Conservation (phyloP, 2,797 vertebrate species). For the Neosilurus mollespiculum region DNA sequence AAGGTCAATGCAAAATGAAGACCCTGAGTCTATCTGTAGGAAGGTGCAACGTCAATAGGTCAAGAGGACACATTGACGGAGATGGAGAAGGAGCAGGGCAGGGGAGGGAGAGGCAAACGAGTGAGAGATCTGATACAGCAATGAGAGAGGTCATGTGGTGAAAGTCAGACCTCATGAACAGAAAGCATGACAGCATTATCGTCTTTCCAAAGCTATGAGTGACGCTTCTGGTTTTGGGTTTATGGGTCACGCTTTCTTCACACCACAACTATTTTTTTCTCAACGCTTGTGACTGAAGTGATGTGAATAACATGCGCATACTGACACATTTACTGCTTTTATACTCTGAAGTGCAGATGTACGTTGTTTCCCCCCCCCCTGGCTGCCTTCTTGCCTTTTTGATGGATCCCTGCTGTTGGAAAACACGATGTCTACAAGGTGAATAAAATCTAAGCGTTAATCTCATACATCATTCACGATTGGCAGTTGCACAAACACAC, state of each 20-base stretch:
- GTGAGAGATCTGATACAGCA: constrained; percentile 54
- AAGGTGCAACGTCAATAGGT: constrained; percentile 51
- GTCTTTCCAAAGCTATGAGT: constrained; percentile 42
- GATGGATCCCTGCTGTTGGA: neutral
- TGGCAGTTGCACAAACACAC: constrained; percentile 32
- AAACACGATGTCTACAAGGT: neutral
- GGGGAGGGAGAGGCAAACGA: constrained; percentile 22
- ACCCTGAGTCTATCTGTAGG: constrained; percentile 43
- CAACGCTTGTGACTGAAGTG: neutral
- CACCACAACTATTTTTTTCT: constrained; percentile 7
- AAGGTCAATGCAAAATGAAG: constrained; percentile 53
- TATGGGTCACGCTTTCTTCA: constrained; percentile 18
- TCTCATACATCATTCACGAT: constrained; percentile 38
- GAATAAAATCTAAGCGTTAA: constrained; percentile 2
- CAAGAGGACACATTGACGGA: constrained; percentile 34
- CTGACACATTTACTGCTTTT: neutral
- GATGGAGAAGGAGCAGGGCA: constrained; percentile 36
- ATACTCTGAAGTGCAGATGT: too few relatives aligned
- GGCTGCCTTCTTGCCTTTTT: neutral
- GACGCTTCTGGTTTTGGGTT: constrained; percentile 40
- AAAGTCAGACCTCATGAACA: constrained; percentile 33
- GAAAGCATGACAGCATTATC: constrained; percentile 12
- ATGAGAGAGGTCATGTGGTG: constrained; percentile 46
- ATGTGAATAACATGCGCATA: neutral
- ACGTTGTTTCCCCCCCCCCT: too few relatives aligned